Evolutionary conservation across 2,888 invertebrate species (phyloP).

Genomic region (Autographa gamma): DNA sequence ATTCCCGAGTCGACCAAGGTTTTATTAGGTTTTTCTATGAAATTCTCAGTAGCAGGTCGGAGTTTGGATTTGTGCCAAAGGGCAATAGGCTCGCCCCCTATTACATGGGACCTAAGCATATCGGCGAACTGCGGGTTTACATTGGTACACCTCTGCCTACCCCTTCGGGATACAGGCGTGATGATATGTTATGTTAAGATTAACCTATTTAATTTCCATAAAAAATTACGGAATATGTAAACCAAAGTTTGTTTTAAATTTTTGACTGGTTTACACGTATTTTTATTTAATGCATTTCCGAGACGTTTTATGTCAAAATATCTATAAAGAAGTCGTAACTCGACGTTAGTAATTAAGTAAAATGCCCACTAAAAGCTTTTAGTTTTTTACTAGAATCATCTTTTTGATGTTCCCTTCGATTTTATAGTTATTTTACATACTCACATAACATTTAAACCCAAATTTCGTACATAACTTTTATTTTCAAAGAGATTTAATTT

Average conservation of each 20-base stretch:
- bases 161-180: no score
- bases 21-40: no score
- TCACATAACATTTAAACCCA: constrained; percentile 40
- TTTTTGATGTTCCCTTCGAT: constrained; percentile 60
- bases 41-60: no score
- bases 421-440: constrained; percentile 50
- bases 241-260: no score
- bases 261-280: constrained; percentile 8
- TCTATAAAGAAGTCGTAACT: constrained; percentile 57
- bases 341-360: constrained; percentile 61
- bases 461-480: constrained; percentile 40
- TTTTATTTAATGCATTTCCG: constrained; percentile 7
- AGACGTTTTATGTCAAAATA: constrained; percentile 51
- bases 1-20: no score
- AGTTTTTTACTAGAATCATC: constrained; percentile 59
- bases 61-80: no score
- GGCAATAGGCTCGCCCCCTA: no score
- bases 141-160: no score
- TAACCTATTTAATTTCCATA: not conserved
- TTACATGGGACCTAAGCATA: no score
- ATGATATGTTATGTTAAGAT: not conserved
- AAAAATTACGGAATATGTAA: no score
- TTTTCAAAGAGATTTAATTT: constrained; percentile 45
- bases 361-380: constrained; percentile 64
- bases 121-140: no score